Conservation (phyloP, 1,140 invertebrate species). For the Heliconius hewitsoni region DNA sequence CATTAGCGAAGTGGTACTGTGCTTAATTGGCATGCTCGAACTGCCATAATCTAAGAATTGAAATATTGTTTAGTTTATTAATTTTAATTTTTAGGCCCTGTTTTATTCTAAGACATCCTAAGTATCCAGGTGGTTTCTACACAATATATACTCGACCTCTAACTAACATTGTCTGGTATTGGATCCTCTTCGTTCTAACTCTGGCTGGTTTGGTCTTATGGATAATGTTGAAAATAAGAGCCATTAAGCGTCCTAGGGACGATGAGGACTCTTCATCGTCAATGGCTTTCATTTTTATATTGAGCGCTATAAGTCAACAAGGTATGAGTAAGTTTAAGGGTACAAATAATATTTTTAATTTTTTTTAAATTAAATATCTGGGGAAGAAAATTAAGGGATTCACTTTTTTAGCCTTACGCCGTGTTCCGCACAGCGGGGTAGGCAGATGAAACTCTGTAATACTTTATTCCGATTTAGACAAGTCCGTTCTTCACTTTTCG, state of each 20-base stretch:
- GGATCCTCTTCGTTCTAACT: slow-evolving; percentile 62
- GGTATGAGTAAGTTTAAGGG: slow-evolving; percentile 54
- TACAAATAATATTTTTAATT: too few species aligned
- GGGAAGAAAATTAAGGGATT: too few species aligned
- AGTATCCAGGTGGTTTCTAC: slow-evolving; percentile 79
- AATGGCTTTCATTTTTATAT: slow-evolving; percentile 61
- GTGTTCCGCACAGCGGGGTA: too few species aligned
- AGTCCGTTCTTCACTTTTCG: too few species aligned
- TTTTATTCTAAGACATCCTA: slow-evolving; percentile 86
- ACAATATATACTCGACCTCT: slow-evolving; percentile 84
- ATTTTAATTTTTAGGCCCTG: slow-evolving; percentile 68
- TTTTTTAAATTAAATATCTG: too few species aligned
- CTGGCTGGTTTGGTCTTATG: slow-evolving; percentile 40
- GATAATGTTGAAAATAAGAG: slow-evolving; percentile 54
- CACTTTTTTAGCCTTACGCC: too few species aligned
- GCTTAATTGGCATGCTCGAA: too few species aligned
- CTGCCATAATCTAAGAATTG: too few species aligned
- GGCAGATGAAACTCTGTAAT: too few species aligned
- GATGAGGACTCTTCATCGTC: slow-evolving; percentile 55
- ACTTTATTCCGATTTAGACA: too few species aligned
- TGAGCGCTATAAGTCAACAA: slow-evolving; percentile 76
- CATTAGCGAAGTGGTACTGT: too few species aligned
- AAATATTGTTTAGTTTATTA: too few species aligned
- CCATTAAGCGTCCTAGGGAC: slow-evolving; percentile 34
- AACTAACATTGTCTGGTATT: slow-evolving; percentile 81